A percentile compares a stretch with the other conserved stretches of the same genome.
phyloP scores from a whole-genome alignment of 2,888 invertebrate genomes.

The Deroplatys truncata region DNA sequence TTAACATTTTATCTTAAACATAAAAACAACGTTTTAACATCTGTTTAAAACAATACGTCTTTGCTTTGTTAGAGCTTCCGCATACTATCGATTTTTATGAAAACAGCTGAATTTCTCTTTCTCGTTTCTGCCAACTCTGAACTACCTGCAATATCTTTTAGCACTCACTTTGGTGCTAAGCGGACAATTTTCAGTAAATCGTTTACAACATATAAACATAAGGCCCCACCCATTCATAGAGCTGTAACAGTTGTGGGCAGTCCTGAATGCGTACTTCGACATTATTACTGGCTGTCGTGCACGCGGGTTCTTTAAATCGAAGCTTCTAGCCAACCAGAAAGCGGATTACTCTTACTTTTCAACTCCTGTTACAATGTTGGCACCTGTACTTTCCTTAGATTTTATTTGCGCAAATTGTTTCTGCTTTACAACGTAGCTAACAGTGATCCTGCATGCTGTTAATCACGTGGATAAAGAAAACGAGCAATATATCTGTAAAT shows the following conservation, averaged over 20 bases:
- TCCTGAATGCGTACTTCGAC: not conserved
- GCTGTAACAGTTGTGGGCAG: not conserved
- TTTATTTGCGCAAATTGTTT: not conserved
- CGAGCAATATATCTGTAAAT: too few species aligned
- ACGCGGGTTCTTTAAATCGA: conserved; percentile 2
- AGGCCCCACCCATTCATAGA: not conserved
- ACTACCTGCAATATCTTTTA: not conserved
- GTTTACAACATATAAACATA: not conserved
- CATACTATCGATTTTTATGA: not conserved
- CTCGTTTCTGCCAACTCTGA: not conserved
- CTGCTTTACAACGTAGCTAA: not conserved
- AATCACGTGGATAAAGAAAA: too few species aligned
- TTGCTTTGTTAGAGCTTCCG: not conserved
- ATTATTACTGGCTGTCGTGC: not conserved
- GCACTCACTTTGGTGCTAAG: not conserved
- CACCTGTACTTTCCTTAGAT: not conserved
- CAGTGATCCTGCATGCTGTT: too few species aligned
- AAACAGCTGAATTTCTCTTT: not conserved
- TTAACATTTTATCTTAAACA: too few species aligned
- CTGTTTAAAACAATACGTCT: not conserved
- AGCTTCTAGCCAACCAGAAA: not conserved
- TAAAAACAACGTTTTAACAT: not conserved
- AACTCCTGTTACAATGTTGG: not conserved
- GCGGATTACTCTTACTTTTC: not conserved
- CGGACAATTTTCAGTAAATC: not conserved